Evolutionary conservation across 2,888 invertebrate genomes (phyloP).

Genomic region (Lycia hirtaria): DNA sequence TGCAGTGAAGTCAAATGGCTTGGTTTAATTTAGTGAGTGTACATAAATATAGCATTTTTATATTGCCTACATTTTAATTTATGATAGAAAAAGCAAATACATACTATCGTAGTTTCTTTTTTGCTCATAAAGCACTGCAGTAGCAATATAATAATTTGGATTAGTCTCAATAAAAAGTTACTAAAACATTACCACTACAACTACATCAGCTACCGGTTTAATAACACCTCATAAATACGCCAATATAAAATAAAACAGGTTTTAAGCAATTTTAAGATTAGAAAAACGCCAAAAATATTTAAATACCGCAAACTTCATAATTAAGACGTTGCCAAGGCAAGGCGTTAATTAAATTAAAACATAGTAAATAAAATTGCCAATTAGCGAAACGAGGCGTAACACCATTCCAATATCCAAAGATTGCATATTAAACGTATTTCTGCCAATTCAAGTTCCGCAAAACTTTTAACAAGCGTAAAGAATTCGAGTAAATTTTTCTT

Average conservation of each 20-base stretch:
- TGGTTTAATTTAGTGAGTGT: no score
- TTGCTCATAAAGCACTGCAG: conserved; percentile 24
- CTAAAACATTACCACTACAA: not conserved
- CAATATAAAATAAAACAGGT: not conserved
- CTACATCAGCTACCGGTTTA: not conserved
- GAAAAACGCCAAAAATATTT: conserved; percentile 9
- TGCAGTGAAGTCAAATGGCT: no score
- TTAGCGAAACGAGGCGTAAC: conserved; percentile 30
- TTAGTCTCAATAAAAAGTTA: not conserved
- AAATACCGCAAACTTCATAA: conserved; percentile 14
- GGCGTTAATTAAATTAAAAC: conserved; percentile 17
- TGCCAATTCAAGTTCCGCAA: conserved; percentile 36
- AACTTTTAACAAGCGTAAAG: conserved; percentile 23
- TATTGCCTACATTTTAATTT: not conserved
- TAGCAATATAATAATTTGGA: conserved; percentile 2
- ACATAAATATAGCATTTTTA: no score
- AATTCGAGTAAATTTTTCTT: conserved; percentile 23
- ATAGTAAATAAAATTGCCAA: conserved; percentile 17
- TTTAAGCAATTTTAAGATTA: not conserved
- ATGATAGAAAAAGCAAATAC: not conserved
- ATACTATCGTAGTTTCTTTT: no score
- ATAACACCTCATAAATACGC: not conserved
- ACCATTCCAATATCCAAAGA: conserved; percentile 28
- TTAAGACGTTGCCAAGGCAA: conserved; percentile 1
- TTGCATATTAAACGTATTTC: conserved; percentile 34